Evolutionary conservation across 2,888 invertebrate species (phyloP), one percentile per base, ranked within the genome.

Genomic region (Tridacna gigas): DNA sequence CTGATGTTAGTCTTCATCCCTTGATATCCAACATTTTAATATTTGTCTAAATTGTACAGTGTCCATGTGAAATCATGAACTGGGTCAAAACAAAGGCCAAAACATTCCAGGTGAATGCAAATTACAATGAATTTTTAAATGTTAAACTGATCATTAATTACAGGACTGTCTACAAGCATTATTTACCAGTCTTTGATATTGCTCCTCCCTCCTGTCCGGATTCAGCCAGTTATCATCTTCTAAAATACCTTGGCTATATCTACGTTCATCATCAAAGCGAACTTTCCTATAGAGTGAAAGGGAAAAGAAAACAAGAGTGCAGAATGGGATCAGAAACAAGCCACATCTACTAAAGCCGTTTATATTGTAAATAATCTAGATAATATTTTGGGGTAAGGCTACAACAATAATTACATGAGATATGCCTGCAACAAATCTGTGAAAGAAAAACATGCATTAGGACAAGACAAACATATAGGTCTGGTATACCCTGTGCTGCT

Each of bases 151-250:
- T 37, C 7, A 37, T 37, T 37, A 37, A 37, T 7, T 37, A 37
- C 3, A 4, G 37, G 37, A 37, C 37, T 37, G 7, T 37, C 20
- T 20, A 56, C 2, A 56, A 56, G 18, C 56, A 56, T 56, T 61
- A 82, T 82, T 88, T 89, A 89, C 89, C 89, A 86, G 78, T 48
- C 80, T 80, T 13, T 79, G 77, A 71, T 88, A 89, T 69, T 89
- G 82, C 13, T 86, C 79, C 74, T 89, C 89, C 26, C 85, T 60
- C 25, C 73, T 69, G 2, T 87, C 86, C 37, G 89, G 88, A 37
- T 88, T 86, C 66, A 92, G 74, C 92, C 92, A 92, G 73, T 88
- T 88, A 28, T 90, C 90, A 84, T 92, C 91, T n/a, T 91, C 90
- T 67, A 92, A 86, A 65, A 92, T 90, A 61, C 91, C 88, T 7